Evolutionary conservation across 2,888 invertebrate species (phyloP).

Genomic region (Ctena decussata): DNA sequence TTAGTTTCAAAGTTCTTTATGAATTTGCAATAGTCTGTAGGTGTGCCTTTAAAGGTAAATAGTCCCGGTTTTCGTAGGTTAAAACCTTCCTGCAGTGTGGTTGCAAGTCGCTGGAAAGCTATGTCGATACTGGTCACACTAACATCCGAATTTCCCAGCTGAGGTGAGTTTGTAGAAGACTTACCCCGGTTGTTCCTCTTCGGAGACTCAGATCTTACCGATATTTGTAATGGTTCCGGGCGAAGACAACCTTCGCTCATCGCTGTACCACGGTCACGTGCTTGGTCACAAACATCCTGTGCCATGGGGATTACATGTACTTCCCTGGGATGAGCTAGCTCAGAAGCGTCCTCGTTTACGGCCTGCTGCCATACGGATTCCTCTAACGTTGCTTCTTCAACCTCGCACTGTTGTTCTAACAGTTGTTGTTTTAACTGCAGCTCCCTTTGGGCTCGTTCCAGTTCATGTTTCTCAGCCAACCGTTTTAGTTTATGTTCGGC

Average conservation of each 20-base stretch:
- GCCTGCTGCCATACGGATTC: constrained; percentile 8
- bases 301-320: background rate
- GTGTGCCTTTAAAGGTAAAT: constrained; percentile 20
- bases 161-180: background rate
- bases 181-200: background rate
- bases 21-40: constrained; percentile 35
- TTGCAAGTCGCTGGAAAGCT: constrained; percentile 10
- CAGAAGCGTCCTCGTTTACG: background rate
- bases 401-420: constrained; percentile 2
- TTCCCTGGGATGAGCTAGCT: background rate
- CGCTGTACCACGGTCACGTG: background rate
- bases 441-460: background rate
- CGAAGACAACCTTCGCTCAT: background rate
- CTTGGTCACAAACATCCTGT: background rate
- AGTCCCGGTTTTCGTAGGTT: constrained; percentile 33
- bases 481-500: constrained; percentile 3
- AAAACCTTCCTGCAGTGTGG: constrained; percentile 23
- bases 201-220: background rate
- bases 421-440: constrained; percentile 15
- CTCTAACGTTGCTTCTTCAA: constrained; percentile 13
- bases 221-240: background rate
- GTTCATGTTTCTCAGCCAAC: constrained; percentile 1
- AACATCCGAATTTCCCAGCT: background rate
- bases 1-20: constrained; percentile 17
- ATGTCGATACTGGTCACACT: constrained; percentile 1